A percentile compares a stretch with the other conserved stretches of the same genome.
Evolutionary conservation across 1,140 invertebrate species (phyloP).

Genomic region (Psilanteris sp.): DNA sequence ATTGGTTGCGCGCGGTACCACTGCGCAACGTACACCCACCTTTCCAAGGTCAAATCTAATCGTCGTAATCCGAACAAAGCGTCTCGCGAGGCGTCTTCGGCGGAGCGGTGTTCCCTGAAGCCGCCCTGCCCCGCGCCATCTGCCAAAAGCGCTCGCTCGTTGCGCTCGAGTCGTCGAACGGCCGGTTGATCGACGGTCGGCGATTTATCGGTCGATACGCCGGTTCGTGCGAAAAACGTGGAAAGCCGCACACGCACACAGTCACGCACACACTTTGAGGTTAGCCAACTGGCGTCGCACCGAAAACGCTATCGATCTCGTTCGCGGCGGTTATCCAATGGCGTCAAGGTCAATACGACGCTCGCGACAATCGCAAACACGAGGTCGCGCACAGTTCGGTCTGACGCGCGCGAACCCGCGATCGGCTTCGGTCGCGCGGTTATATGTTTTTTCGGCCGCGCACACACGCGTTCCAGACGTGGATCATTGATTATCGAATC

Average conservation of each 20-base stretch:
- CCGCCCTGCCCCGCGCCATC: conserved; percentile 31
- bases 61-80: conserved; percentile 11
- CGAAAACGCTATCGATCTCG: conserved; percentile 32
- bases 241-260: background rate
- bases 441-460: too few species aligned
- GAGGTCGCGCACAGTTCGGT: too few species aligned
- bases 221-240: background rate
- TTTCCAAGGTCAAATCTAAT: conserved; percentile 52
- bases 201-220: conserved; percentile 34
- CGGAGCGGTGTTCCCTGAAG: background rate
- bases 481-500: too few species aligned
- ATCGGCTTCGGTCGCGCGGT: too few species aligned
- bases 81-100: conserved; percentile 19
- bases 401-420: too few species aligned
- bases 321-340: background rate
- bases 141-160: conserved; percentile 10
- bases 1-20: conserved; percentile 17
- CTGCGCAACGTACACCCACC: conserved; percentile 45
- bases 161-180: background rate
- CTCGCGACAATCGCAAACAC: background rate
- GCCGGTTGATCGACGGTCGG: conserved; percentile 23
- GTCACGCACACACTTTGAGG: background rate
- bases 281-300: conserved; percentile 15
- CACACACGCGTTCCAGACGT: too few species aligned
- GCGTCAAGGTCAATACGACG: conserved; percentile 14